These are phyloP conservation scores for Hemitrygon akajei DNA, from an alignment of 2,797 vertebrate genomes.

Conservation along the genomic window DNA sequence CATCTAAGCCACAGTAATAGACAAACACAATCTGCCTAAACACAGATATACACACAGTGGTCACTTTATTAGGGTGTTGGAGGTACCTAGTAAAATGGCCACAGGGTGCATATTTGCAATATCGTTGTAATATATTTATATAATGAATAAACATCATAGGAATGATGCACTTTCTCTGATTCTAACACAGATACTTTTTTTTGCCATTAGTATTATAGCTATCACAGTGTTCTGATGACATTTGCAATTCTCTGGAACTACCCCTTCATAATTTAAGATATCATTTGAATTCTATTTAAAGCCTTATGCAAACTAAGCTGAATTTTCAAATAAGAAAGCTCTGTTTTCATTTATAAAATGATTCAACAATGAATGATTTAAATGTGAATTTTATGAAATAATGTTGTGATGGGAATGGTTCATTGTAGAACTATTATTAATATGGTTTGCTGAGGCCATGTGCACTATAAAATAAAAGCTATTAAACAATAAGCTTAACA, in stretches of 20 bases:
- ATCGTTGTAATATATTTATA: not conserved
- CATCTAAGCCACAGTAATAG: too few species aligned
- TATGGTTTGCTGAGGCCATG: constrained; percentile 47
- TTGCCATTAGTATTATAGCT: not conserved
- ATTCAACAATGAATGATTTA: not conserved
- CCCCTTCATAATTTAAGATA: not conserved
- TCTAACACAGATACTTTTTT: not conserved
- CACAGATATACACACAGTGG: too few species aligned
- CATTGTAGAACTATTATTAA: not conserved
- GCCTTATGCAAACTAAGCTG: not conserved
- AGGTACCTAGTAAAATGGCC: too few species aligned
- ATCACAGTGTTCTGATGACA: too few species aligned
- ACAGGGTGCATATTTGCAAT: too few species aligned
- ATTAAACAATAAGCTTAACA: constrained; percentile 60
- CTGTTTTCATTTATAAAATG: not conserved
- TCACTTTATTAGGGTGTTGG: too few species aligned
- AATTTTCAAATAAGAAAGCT: not conserved
- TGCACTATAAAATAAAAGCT: constrained; percentile 48
- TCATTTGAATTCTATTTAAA: not conserved
- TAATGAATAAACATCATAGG: not conserved
- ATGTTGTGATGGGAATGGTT: not conserved
- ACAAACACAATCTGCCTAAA: too few species aligned
- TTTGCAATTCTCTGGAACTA: not conserved
- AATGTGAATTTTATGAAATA: not conserved
- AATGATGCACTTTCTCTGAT: not conserved